These are phyloP conservation scores for Pelodytes ibericus DNA, from an alignment of 2,797 vertebrate genomes.

Conservation along the genomic window DNA sequence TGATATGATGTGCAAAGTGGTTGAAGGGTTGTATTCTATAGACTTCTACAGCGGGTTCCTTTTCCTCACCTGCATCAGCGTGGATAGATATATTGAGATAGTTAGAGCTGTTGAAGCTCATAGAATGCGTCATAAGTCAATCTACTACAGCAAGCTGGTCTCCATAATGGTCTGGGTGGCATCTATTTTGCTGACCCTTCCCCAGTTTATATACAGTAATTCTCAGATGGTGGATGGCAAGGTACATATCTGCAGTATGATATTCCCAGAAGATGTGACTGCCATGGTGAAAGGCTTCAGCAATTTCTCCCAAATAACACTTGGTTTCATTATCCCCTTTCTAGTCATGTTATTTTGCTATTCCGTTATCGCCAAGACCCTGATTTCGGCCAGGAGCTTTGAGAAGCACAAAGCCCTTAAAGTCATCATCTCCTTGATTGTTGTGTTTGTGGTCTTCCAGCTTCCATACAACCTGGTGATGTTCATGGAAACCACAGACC, in stretches of 20 bases:
- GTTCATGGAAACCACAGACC: slow-evolving; percentile 71
- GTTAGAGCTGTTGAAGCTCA: slow-evolving; percentile 68
- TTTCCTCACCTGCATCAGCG: slow-evolving; percentile 87
- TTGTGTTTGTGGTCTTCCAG: slow-evolving; percentile 84
- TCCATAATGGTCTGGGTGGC: slow-evolving; percentile 72
- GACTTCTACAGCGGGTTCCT: slow-evolving; percentile 88
- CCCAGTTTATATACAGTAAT: slow-evolving; percentile 76
- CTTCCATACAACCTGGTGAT: slow-evolving; percentile 85
- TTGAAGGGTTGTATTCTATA: slow-evolving; percentile 76
- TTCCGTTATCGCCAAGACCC: slow-evolving; percentile 70
- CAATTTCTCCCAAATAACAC: slow-evolving; percentile 70
- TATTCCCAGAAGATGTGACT: slow-evolving; percentile 60
- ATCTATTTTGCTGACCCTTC: slow-evolving; percentile 80
- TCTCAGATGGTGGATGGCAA: slow-evolving; percentile 35
- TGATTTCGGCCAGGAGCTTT: slow-evolving; percentile 68
- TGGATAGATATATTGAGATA: slow-evolving; percentile 88
- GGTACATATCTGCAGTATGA: slow-evolving; percentile 68
- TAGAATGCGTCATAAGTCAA: slow-evolving; percentile 63
- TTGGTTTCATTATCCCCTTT: slow-evolving; percentile 82
- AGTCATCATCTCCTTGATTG: slow-evolving; percentile 82
- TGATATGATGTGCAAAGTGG: slow-evolving; percentile 69
- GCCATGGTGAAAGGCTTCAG: slow-evolving; percentile 68
- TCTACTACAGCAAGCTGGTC: slow-evolving; percentile 63
- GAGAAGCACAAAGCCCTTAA: slow-evolving; percentile 74
- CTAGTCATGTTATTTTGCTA: slow-evolving; percentile 84